Evolutionary conservation across 2,113 vertebrate species (phyloP), one percentile per base, ranked within the genome.

Genomic region (Caloenas nicobarica): DNA sequence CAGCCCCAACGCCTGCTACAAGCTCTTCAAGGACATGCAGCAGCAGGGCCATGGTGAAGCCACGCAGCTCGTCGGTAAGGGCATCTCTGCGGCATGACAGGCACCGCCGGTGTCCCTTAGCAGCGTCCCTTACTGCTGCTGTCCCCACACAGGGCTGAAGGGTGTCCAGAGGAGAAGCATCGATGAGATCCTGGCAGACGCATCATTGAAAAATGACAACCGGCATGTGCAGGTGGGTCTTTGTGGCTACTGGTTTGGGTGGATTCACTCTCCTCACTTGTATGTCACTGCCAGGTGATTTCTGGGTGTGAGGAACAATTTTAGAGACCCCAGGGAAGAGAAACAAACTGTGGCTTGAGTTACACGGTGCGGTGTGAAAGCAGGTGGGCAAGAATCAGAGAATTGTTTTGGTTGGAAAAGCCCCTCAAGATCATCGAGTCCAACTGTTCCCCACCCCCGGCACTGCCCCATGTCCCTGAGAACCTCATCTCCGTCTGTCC

Each of bases 1-100:
- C 90, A 99, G 99, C 53, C 99, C 99, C 5, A 97, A 95, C 0
- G 97, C 99, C 46, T 99, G 97, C 86, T 98, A 98, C 97, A 98
- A 98, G 85, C 97, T 99, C 48, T 99, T 99, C 97, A 97, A 96
- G 95, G 97, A 98, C 48, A 96, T 99, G 69, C 97, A 98, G 93
- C 97, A 76, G 1, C 92, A 98, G 31, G 99, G 99, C 21, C 97
- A 99, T 0, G 99, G 99, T 7, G 42, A 97, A 13, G 97, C 98
- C 40, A 97, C 93, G 2, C 94, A 99, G 91, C 98, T 99, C 50
- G 86, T 99, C 1, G 99, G 99, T 97, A 94, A 92, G 79, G 10
- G 5, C 6, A 9, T 34, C 51, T 19, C 28, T 14, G 9, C 0
- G 2, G n/a, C 14, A 1, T 0, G 12, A 9, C 3, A 10, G 16